Evolutionary conservation across 2,113 vertebrate genomes (phyloP).

Genomic region (Podilymbus podiceps): DNA sequence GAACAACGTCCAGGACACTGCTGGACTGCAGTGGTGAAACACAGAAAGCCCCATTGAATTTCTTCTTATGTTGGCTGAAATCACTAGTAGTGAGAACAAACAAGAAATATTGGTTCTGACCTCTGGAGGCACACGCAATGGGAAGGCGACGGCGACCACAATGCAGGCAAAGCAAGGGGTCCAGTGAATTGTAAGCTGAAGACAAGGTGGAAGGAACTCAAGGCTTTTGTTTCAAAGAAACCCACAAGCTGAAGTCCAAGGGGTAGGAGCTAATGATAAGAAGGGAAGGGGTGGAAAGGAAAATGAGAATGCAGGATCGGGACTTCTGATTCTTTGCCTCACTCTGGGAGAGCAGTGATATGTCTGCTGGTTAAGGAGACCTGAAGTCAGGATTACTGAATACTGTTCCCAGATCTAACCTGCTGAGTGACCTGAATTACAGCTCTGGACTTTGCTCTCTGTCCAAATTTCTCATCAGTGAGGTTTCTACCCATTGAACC

Average conservation of each 20-base stretch:
- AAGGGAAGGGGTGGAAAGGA: not conserved
- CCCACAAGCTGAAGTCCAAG: not conserved
- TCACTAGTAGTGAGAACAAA: not conserved
- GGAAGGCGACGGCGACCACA: rapidly evolving
- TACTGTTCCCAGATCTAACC: not conserved
- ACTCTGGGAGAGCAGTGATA: not conserved
- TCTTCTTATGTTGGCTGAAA: not conserved
- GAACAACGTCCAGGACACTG: not conserved
- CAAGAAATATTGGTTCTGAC: not conserved
- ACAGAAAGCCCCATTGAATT: not conserved
- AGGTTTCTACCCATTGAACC: not conserved
- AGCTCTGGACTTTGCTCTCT: not conserved
- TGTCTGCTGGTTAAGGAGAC: not conserved
- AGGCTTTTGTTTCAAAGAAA: not conserved
- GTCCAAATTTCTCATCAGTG: not conserved
- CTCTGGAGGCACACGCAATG: not conserved
- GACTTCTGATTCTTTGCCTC: not conserved
- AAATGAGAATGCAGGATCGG: not conserved
- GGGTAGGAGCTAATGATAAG: not conserved
- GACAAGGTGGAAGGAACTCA: not conserved
- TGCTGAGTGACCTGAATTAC: not conserved
- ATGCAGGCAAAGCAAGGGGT: not conserved
- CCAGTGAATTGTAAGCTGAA: not conserved
- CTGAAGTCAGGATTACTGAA: not conserved
- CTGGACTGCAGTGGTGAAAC: not conserved